These are phyloP conservation scores for Tetropium fuscum DNA, from an alignment of 2,888 invertebrate species.

Conservation along the genomic window DNA sequence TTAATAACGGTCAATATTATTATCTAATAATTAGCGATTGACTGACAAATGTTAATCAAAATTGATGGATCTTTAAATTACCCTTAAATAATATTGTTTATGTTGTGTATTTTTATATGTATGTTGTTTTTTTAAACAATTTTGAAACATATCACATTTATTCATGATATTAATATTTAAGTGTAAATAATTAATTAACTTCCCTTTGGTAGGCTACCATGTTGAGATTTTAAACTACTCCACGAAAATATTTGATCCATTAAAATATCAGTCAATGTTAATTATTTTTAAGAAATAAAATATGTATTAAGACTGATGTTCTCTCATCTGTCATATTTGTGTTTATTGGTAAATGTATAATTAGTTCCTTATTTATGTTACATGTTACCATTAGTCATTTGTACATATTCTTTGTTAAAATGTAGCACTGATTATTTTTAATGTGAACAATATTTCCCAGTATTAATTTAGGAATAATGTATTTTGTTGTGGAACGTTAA, in stretches of 20 bases:
- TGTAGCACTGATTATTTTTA: conserved; percentile 29
- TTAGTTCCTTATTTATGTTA: conserved; percentile 24
- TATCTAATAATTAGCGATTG: background rate
- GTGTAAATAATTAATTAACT: too few relatives aligned
- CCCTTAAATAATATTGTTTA: too few relatives aligned
- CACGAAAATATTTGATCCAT: background rate
- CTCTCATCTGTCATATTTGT: conserved; percentile 21
- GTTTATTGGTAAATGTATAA: conserved; percentile 7
- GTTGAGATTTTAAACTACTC: too few relatives aligned
- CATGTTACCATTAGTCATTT: conserved; percentile 22
- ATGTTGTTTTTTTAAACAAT: too few relatives aligned
- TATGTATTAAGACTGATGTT: conserved; percentile 23
- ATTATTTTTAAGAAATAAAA: conserved; percentile 15
- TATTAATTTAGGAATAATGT: conserved; percentile 24
- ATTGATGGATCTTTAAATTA: background rate
- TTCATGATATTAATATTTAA: too few relatives aligned
- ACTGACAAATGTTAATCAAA: background rate
- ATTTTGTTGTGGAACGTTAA: conserved; percentile 15
- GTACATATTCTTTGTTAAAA: conserved; percentile 24
- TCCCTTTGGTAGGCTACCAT: too few relatives aligned
- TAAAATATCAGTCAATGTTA: background rate
- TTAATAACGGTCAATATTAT: background rate
- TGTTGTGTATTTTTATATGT: too few relatives aligned
- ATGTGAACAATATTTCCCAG: conserved; percentile 27
- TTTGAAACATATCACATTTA: too few relatives aligned